Conservation (phyloP, 2,113 vertebrate genomes). For the Pomatostomus ruficeps region DNA sequence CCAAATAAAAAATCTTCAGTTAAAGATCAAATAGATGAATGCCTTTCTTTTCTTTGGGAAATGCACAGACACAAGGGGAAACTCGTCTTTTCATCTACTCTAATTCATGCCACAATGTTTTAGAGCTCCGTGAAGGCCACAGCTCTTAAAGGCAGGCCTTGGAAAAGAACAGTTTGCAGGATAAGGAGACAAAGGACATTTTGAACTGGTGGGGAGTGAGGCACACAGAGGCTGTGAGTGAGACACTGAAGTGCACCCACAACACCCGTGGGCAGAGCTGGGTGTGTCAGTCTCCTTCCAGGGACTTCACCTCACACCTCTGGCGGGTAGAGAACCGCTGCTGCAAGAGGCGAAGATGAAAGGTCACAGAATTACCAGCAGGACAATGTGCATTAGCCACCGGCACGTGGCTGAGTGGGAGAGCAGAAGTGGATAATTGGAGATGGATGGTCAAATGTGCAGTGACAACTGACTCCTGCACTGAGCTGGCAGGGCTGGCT, state of each 20-base stretch:
- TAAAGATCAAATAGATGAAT: neutral
- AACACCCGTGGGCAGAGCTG: neutral
- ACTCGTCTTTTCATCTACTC: neutral
- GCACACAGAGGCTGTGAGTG: neutral
- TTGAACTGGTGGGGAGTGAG: neutral
- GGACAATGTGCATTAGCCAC: neutral
- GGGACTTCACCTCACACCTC: neutral
- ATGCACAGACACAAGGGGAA: neutral
- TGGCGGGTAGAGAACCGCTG: neutral
- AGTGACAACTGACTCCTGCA: neutral
- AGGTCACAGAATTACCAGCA: neutral
- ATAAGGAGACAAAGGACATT: neutral
- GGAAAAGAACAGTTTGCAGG: neutral
- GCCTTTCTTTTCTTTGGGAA: neutral
- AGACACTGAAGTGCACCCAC: neutral
- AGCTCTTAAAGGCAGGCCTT: neutral
- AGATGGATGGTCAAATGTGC: neutral
- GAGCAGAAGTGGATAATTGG: neutral
- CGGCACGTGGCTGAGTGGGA: fast-evolving
- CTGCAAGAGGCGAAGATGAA: neutral
- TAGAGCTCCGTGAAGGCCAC: neutral
- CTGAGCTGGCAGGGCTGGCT: neutral
- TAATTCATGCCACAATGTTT: neutral
- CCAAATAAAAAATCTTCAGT: neutral
- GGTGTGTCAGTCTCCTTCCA: neutral